Base-by-base conservation (phyloP, 2,888 invertebrate species). In the Aproaerema taeniolella region DNA sequence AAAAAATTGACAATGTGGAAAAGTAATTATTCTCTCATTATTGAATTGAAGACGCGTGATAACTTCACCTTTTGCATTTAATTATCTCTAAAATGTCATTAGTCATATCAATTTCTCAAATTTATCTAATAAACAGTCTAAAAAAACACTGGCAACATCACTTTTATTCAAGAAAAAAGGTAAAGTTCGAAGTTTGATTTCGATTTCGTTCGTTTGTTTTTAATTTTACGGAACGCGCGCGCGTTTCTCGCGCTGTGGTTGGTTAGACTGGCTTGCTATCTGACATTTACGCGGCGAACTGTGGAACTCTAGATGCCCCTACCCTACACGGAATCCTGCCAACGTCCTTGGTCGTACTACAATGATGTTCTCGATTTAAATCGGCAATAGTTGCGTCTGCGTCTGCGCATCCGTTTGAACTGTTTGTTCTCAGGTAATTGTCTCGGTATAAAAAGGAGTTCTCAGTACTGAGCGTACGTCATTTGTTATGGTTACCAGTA, bases 21-120 rank as follows among this genome's bases (percentile, higher is more conserved):
- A 42, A 42, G 13, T 24, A 9, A 24, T 9, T 15, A 16, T 28
- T 39, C 36, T 38, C 38, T 39, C 41, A 42, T 39, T 36, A 42
- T 38, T 42, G 20, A 36, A 33, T 31, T 34, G 33, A 43, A 41
- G 29, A 44, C 49, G 54, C 55, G 52, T 46, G 49, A 46, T 28
- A 31, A 42, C 44, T 46, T 45, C 50, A 53, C 53, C 48, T 52
- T 49, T 53, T 42, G 46, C 41, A 31, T 20, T 38, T 45, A 45
- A 41, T 42, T 35, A 43, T 41, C 43, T 13, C 40, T 36, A 45
- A 49, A 45, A n/a, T n/a, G n/a, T n/a, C n/a, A n/a, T n/a, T n/a
- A n/a, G 46, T 45, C 46, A 8, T 20, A 20, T 20, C 8, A 20
- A n/a, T n/a, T n/a, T n/a, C n/a, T n/a, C n/a, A 20, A 20, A 20